phyloP scores from a whole-genome alignment of 2,888 invertebrate species.

The Leptothorax acervorum region DNA sequence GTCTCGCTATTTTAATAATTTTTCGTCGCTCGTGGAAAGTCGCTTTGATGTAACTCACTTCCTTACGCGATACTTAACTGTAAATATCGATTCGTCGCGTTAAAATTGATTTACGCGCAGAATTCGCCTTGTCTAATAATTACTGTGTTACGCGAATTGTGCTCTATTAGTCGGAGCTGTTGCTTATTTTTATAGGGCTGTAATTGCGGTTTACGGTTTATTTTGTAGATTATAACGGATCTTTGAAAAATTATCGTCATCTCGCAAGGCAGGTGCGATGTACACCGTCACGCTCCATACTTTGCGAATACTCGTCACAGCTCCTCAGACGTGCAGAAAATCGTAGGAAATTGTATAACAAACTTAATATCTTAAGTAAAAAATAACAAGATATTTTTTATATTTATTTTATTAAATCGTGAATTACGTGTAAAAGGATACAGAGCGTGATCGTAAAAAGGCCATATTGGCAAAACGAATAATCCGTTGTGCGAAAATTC shows the following conservation, averaged over 20 bases:
- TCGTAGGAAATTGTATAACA: neutral
- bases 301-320: neutral
- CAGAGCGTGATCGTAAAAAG: neutral
- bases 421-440: neutral
- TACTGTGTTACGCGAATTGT: neutral
- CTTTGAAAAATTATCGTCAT: constrained; percentile 44
- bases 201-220: constrained; percentile 46
- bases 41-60: neutral
- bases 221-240: constrained; percentile 41
- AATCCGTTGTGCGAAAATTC: neutral
- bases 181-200: constrained; percentile 6
- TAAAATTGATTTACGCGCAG: constrained; percentile 8
- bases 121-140: constrained; percentile 5
- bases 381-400: neutral
- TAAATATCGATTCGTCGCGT: constrained; percentile 15
- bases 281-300: constrained; percentile 13
- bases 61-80: neutral
- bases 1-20: constrained; percentile 20
- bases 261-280: constrained; percentile 4
- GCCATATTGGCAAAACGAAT: neutral
- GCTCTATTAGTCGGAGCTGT: neutral
- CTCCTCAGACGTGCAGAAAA: neutral
- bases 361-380: neutral
- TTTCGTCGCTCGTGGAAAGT: neutral
- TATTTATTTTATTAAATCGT: neutral